Conservation (phyloP, 1,140 invertebrate genomes). For the Drosophila nebulosa region DNA sequence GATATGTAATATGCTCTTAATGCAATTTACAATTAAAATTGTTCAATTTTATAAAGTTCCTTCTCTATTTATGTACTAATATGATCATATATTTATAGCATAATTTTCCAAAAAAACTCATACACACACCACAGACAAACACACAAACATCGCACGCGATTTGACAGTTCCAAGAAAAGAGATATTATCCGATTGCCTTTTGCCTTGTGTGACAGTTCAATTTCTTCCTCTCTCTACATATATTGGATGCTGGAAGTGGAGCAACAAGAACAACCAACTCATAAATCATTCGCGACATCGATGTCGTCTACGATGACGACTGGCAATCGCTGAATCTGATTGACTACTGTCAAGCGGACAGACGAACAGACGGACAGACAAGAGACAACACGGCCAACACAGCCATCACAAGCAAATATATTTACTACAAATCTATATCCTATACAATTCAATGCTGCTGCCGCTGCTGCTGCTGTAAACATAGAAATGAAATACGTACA, state of each 20-base stretch:
- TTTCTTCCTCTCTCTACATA: conserved; percentile 41
- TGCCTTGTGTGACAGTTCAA: conserved; percentile 63
- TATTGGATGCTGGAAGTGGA: neutral
- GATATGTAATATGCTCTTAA: neutral
- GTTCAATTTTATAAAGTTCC: neutral
- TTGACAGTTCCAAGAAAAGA: conserved; percentile 42
- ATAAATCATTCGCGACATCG: conserved; percentile 73
- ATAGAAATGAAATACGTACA: neutral
- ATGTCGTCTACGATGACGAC: conserved; percentile 74
- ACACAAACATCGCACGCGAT: neutral
- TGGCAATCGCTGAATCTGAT: conserved; percentile 71
- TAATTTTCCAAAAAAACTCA: neutral
- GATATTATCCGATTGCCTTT: conserved; percentile 48
- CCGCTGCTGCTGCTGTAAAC: neutral
- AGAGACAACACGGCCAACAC: conserved; percentile 18
- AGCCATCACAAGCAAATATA: conserved; percentile 11
- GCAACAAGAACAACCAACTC: conserved; percentile 43
- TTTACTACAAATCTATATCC: neutral
- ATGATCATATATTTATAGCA: neutral
- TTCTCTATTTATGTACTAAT: neutral
- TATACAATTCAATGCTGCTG: no score
- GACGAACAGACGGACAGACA: no score
- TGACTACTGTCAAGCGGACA: conserved; percentile 66
- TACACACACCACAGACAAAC: neutral
- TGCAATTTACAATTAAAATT: neutral